phyloP scores from a whole-genome alignment of 2,888 invertebrate genomes.

The Crematogaster levior region DNA sequence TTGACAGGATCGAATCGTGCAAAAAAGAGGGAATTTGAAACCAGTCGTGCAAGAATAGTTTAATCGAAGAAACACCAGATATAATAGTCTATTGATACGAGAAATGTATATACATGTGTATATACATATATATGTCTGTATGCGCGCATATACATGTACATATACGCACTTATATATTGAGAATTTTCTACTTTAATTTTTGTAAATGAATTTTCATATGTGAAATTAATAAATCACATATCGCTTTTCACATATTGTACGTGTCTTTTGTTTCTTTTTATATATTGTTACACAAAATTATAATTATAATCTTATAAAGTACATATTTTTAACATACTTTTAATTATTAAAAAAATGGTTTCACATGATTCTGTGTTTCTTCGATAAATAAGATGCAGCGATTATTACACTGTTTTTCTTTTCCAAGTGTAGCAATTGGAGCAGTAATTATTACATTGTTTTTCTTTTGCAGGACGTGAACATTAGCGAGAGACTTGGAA shows the following conservation, averaged over 20 bases:
- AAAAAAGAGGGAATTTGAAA: background rate
- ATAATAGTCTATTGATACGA: background rate
- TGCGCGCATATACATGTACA: background rate
- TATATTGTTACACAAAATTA: background rate
- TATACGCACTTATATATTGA: background rate
- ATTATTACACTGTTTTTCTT: conserved; percentile 51
- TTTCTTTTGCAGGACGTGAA: conserved; percentile 59
- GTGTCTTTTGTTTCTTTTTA: background rate
- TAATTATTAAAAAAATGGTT: background rate
- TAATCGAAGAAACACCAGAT: conserved; percentile 66
- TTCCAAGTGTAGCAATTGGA: conserved; percentile 54
- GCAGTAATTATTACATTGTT: conserved; percentile 36
- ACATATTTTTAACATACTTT: conserved; percentile 11
- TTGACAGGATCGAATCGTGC: conserved; percentile 50
- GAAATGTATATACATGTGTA: background rate
- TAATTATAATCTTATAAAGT: background rate
- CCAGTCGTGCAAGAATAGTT: background rate
- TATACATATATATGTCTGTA: background rate
- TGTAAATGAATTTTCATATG: background rate
- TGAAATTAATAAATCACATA: background rate
- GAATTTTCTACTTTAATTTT: background rate
- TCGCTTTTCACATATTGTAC: background rate
- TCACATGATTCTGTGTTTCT: conserved; percentile 61
- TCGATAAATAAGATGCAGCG: conserved; percentile 48
- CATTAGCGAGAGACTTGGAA: background rate